A percentile compares a stretch with the other conserved stretches of the same genome.
phyloP scores from a whole-genome alignment of 2,113 vertebrate species.

The Oncorhynchus masou region DNA sequence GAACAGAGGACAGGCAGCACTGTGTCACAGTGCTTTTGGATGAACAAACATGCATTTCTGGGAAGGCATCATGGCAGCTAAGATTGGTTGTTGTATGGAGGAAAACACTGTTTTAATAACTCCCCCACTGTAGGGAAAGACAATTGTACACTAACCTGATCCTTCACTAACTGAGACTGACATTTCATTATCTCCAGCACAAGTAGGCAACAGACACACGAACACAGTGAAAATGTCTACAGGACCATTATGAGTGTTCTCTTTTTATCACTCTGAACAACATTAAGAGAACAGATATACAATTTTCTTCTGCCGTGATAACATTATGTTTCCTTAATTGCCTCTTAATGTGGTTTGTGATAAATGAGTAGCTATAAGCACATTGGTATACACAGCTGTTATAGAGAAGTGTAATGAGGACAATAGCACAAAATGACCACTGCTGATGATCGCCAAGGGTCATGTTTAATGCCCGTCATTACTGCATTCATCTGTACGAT shows the following conservation, averaged over 20 bases:
- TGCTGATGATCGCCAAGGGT: conserved; percentile 25
- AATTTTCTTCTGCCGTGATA: no score
- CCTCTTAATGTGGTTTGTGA: neutral
- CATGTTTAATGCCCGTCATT: conserved; percentile 38
- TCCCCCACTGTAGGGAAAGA: neutral
- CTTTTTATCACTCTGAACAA: no score
- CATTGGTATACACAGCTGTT: conserved; percentile 38
- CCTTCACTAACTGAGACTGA: neutral
- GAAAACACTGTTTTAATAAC: neutral
- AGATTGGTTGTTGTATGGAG: neutral
- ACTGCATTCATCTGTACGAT: conserved; percentile 40
- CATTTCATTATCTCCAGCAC: neutral
- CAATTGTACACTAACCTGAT: neutral
- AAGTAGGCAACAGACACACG: no score
- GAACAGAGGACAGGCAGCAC: neutral
- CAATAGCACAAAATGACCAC: neutral
- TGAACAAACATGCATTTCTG: neutral
- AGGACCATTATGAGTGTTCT: no score
- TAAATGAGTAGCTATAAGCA: neutral
- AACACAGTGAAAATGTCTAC: no score
- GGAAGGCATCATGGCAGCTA: neutral
- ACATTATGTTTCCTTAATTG: no score
- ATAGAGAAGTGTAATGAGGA: neutral
- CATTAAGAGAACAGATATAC: no score
- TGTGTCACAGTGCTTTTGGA: neutral